A percentile compares a stretch with the other conserved stretches of the same genome.
phyloP scores from a whole-genome alignment of 2,113 vertebrate genomes.

The Oreamnos americanus region DNA sequence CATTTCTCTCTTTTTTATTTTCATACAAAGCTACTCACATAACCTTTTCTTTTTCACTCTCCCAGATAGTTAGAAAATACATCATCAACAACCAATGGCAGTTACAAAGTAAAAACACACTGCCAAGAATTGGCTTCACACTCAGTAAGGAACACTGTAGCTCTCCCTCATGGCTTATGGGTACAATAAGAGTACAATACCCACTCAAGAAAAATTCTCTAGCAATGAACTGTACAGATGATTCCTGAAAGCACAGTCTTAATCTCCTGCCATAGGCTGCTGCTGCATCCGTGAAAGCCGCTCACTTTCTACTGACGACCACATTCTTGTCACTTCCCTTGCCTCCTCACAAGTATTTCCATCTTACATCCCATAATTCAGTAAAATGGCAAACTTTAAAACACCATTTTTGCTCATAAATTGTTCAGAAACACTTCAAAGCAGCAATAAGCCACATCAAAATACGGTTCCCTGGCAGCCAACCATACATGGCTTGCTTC shows the following conservation, averaged over 20 bases:
- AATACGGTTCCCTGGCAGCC: background rate
- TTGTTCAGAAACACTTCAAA: background rate
- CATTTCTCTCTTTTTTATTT: background rate
- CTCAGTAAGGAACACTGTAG: background rate
- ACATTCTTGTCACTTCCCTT: background rate
- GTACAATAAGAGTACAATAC: background rate
- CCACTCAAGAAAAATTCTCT: background rate
- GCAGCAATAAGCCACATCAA: background rate
- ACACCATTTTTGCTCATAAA: background rate
- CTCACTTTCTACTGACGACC: background rate
- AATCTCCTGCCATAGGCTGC: rapidly evolving
- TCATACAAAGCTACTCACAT: background rate
- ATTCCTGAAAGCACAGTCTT: background rate
- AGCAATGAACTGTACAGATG: background rate
- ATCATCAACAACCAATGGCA: background rate
- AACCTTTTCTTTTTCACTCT: background rate
- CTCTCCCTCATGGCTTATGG: background rate
- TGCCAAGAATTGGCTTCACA: background rate
- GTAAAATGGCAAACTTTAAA: background rate
- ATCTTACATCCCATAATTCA: background rate
- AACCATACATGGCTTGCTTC: background rate
- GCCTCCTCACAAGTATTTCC: background rate
- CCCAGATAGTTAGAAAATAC: background rate
- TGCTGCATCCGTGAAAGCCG: rapidly evolving
- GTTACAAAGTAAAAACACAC: background rate